Base-by-base conservation (phyloP, 2,113 vertebrate species). In the Nanorana parkeri region DNA sequence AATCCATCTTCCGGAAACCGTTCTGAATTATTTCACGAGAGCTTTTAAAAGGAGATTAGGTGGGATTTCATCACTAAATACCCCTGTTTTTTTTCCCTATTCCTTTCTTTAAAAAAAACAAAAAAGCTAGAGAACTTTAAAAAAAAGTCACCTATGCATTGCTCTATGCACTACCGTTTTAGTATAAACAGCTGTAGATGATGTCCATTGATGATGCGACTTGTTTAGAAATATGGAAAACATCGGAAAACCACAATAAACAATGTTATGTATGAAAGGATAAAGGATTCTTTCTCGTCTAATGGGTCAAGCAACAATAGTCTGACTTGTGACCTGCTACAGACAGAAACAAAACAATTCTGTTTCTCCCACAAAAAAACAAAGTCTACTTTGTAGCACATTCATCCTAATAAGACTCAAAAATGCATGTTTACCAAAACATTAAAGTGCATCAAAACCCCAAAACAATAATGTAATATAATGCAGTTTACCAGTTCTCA, bases 1-100 rank as follows among this genome's bases (percentile, higher is more conserved):
- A 98, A 98, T 98, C 96, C 96, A 92, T 97, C 96, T 99, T 98
- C 96, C 96, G 95, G 97, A 99, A 97, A 99, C 94, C 96, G 93
- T 96, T 95, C 92, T 94, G 96, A 96, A 95, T 96, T 97, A 95
- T 98, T 97, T 96, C 96, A 97, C 93, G 94, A 96, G 95, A 94
- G 92, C 92, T 94, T 95, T 98, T 96, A 97, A 97, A 95, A 93
- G 94, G 93, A 97, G 98, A 98, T 99, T 98, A 99, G 96, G 88
- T n/a, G 80, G 92, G 93, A 95, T 92, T 94, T 93, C 94, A 92
- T 93, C 92, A 94, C 90, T 92, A 95, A 92, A 94, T 93, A 92
- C 92, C 94, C 91, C 91, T 36, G 32, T 36, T 36, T 15, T 32
- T 55, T 55, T 73, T 23, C 4, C 47, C 51, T 51, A 21, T 24